These are phyloP conservation scores for Protosalanx chinensis DNA, from an alignment of 2,797 vertebrate species.

Conservation along the genomic window DNA sequence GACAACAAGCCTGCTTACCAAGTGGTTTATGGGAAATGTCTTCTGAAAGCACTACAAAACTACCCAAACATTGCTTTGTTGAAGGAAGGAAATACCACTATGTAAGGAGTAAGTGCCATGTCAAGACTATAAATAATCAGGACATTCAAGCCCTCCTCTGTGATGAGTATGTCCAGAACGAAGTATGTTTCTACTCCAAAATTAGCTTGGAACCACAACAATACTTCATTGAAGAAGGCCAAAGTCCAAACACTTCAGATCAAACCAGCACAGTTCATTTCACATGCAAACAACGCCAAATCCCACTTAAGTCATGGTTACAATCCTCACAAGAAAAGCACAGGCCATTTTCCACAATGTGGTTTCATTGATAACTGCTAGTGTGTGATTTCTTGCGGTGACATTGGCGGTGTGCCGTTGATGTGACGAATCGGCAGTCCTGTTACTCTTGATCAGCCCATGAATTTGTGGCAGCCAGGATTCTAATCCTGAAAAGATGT, in stretches of 20 bases:
- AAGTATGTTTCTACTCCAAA: constrained; percentile 38
- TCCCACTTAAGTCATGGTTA: constrained; percentile 44
- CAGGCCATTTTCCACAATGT: constrained; percentile 33
- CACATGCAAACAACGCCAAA: constrained; percentile 43
- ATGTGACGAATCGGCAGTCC: constrained; percentile 38
- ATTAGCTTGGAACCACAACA: constrained; percentile 59
- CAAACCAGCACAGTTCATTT: constrained; percentile 38
- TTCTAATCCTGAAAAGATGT: constrained; percentile 22
- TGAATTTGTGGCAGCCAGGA: constrained; percentile 34
- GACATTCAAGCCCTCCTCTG: constrained; percentile 55
- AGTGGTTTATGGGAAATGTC: constrained; percentile 57
- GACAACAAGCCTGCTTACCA: constrained; percentile 44
- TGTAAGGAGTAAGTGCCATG: constrained; percentile 67
- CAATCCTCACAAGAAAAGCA: constrained; percentile 34
- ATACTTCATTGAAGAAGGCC: constrained; percentile 41
- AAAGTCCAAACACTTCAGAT: constrained; percentile 14
- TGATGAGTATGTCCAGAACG: constrained; percentile 47
- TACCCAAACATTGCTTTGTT: constrained; percentile 70
- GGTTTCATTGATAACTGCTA: constrained; percentile 26
- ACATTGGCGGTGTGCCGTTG: constrained; percentile 41
- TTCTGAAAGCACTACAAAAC: constrained; percentile 62
- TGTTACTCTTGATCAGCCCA: constrained; percentile 19
- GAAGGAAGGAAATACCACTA: constrained; percentile 73
- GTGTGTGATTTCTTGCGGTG: constrained; percentile 10
- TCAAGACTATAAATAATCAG: constrained; percentile 71